Percentiles rank a stretch among this genome's conserved stretches.
Evolutionary conservation across 2,888 invertebrate species (phyloP).

Genomic region (Eustalomyia histrio): DNA sequence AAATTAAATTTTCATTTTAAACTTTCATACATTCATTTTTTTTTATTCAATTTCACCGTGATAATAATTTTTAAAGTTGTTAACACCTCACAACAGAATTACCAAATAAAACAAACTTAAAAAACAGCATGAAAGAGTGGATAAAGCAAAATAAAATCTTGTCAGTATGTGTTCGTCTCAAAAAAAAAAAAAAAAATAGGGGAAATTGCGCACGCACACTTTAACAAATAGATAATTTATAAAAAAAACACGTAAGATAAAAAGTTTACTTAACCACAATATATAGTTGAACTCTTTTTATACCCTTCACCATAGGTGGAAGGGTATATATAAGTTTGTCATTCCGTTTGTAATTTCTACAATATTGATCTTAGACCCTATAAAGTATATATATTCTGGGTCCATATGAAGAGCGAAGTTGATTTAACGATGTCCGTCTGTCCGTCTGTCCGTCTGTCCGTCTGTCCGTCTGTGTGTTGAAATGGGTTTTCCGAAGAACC

Average conservation of each 20-base stretch:
- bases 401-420: no score
- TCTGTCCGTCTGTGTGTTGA: no score
- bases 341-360: no score
- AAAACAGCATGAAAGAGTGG: slow-evolving; percentile 27
- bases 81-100: slow-evolving; percentile 7
- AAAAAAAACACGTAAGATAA: slow-evolving; percentile 29
- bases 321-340: no score
- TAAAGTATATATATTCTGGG: no score
- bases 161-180: slow-evolving; percentile 17
- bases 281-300: slow-evolving; percentile 56
- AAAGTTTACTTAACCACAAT: slow-evolving; percentile 37
- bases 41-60: not conserved
- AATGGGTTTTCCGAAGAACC: no score
- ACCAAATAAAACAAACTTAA: slow-evolving; percentile 49
- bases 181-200: slow-evolving; percentile 29
- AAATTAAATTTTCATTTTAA: not conserved
- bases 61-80: not conserved
- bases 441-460: no score
- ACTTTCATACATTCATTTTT: not conserved
- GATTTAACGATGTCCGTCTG: no score
- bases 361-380: no score
- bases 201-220: slow-evolving; percentile 64
- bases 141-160: slow-evolving; percentile 30
- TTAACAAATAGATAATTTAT: slow-evolving; percentile 55
- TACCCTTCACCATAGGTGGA: no score